Conservation (phyloP, 92 coral and sea anemone species). For the Chrysogorgia sp. region DNA sequence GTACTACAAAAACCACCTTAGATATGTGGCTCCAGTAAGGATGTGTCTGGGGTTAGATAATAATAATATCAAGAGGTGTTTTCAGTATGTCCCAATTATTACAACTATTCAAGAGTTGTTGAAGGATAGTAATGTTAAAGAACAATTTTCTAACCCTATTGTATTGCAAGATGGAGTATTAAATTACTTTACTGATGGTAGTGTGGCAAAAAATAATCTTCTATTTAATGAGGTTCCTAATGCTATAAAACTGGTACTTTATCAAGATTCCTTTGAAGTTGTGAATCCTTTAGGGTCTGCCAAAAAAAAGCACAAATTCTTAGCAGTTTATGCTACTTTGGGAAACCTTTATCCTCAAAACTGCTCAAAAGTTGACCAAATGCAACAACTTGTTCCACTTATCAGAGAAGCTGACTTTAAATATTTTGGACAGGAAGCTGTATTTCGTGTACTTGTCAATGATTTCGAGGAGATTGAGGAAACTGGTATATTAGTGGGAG, state of each 20-base stretch:
- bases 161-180: conserved; percentile 40
- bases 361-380: conserved; percentile 45
- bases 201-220: conserved; percentile 25
- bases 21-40: conserved; percentile 1
- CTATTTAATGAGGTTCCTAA: conserved; percentile 46
- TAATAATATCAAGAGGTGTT: conserved; percentile 3
- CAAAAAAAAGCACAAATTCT: conserved; percentile 51
- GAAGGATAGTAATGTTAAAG: conserved; percentile 58
- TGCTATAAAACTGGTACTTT: conserved; percentile 55
- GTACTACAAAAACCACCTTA: conserved; percentile 11
- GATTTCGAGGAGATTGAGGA: conserved; percentile 26
- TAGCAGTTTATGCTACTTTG: conserved; percentile 58
- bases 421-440: conserved; percentile 26
- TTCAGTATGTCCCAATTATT: conserved; percentile 65
- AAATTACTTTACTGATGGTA: conserved; percentile 54
- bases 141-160: conserved; percentile 8
- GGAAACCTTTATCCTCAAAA: conserved; percentile 62
- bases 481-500: conserved; percentile 36
- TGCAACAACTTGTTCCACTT: conserved; percentile 45
- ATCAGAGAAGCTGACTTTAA: conserved; percentile 17
- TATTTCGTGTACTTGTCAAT: conserved; percentile 14
- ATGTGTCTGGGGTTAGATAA: conserved; percentile 22
- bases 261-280: conserved; percentile 68
- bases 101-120: conserved; percentile 62
- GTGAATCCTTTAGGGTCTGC: conserved; percentile 66